phyloP scores from a whole-genome alignment of 2,888 invertebrate genomes.

The Dorcus parallelipipedus region DNA sequence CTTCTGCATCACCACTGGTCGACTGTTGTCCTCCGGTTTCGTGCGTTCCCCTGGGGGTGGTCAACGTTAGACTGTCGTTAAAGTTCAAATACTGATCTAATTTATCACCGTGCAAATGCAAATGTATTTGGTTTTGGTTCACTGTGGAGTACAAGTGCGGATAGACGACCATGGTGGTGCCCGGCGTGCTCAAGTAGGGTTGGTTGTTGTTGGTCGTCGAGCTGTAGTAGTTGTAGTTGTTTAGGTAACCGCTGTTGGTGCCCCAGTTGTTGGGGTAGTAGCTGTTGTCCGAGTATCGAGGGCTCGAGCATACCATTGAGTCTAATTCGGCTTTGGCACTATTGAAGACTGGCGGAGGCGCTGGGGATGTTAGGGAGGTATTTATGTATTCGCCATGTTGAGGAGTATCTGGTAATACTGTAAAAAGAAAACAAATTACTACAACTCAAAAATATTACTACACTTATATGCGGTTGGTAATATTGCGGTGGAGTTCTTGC shows the following conservation, averaged over 20 bases:
- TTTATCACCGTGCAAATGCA: conserved; percentile 65
- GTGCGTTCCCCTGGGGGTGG: conserved; percentile 8
- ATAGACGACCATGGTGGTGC: conserved; percentile 69
- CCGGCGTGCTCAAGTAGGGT: conserved; percentile 59
- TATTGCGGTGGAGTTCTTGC: too few relatives aligned
- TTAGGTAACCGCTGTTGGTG: conserved; percentile 45
- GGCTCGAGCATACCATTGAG: conserved; percentile 35
- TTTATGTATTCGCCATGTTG: conserved; percentile 43
- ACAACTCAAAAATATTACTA: too few relatives aligned
- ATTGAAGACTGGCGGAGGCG: conserved; percentile 35
- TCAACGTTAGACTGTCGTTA: conserved; percentile 37
- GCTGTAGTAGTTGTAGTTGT: conserved; percentile 71
- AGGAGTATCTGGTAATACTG: conserved; percentile 42
- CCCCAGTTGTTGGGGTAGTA: conserved; percentile 60
- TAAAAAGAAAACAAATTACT: conserved; percentile 15
- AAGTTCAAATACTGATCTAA: conserved; percentile 62
- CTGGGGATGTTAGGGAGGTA: conserved; percentile 40
- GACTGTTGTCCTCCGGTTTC: conserved; percentile 24
- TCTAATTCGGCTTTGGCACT: conserved; percentile 41
- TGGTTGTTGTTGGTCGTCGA: conserved; percentile 56
- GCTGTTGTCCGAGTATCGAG: conserved; percentile 47
- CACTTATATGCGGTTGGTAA: too few relatives aligned
- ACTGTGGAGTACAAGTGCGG: conserved; percentile 81
- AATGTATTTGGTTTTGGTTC: conserved; percentile 82
- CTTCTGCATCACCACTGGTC: conserved; percentile 45